Evolutionary conservation across 2,113 vertebrate species (phyloP).

Genomic region (Oxyruncus cristatus): DNA sequence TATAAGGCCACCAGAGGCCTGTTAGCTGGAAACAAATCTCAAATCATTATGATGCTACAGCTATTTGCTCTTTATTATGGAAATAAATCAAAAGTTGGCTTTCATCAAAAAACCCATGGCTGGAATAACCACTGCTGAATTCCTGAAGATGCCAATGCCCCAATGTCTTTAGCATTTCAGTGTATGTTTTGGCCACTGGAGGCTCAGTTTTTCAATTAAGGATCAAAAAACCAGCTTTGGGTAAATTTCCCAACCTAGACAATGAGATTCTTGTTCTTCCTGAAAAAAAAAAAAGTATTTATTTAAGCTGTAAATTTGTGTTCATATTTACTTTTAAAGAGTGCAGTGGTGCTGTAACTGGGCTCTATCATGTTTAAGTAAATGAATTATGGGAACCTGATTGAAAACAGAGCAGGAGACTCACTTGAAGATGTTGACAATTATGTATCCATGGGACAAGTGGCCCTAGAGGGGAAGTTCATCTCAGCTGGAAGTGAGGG

Average conservation of each 20-base stretch:
- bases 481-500: background rate
- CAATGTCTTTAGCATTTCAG: slow-evolving; percentile 71
- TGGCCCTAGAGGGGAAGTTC: background rate
- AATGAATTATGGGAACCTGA: background rate
- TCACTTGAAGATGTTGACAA: background rate
- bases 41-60: slow-evolving; percentile 35
- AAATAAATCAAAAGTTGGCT: slow-evolving; percentile 75
- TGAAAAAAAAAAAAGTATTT: slow-evolving; percentile 62
- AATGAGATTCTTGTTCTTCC: slow-evolving; percentile 72
- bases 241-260: slow-evolving; percentile 72
- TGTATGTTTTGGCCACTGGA: slow-evolving; percentile 73
- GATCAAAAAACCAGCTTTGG: slow-evolving; percentile 32
- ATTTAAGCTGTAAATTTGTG: slow-evolving; percentile 50
- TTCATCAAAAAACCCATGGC: slow-evolving; percentile 52
- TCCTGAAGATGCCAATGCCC: slow-evolving; percentile 64
- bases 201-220: slow-evolving; percentile 77
- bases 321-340: slow-evolving; percentile 49
- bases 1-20: slow-evolving; percentile 46
- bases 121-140: slow-evolving; percentile 24
- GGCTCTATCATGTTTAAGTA: background rate
- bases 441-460: background rate
- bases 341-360: background rate
- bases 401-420: slow-evolving; percentile 1
- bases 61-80: slow-evolving; percentile 41
- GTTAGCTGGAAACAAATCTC: slow-evolving; percentile 55